A percentile compares a stretch with the other conserved stretches of the same genome.
These are phyloP conservation scores for Pseudonaja textilis DNA, from an alignment of 2,113 vertebrate genomes.

Conservation along the genomic window DNA sequence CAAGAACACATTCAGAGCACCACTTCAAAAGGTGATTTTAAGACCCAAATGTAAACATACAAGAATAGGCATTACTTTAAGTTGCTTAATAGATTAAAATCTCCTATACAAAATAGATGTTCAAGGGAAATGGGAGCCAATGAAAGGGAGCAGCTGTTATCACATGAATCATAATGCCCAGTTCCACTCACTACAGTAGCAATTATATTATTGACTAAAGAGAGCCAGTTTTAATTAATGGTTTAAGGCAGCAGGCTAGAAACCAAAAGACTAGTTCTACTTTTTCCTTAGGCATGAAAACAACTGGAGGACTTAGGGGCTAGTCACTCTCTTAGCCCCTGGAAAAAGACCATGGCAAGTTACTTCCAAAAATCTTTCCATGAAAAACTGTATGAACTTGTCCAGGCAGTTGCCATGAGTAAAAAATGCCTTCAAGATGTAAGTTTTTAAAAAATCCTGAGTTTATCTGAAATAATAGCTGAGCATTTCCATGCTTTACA, in stretches of 20 bases:
- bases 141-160: not conserved
- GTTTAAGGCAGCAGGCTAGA: not conserved
- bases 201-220: not conserved
- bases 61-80: not conserved
- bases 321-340: not conserved
- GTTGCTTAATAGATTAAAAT: not conserved
- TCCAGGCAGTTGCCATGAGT: not conserved
- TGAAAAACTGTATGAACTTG: not conserved
- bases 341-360: not conserved
- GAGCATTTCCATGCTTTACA: not conserved
- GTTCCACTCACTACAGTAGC: not conserved
- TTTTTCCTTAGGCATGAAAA: not conserved
- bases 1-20: not conserved
- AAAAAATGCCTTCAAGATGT: not conserved
- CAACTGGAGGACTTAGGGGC: not conserved
- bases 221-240: not conserved
- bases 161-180: not conserved
- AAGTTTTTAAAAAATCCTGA: not conserved
- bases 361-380: not conserved
- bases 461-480: not conserved
- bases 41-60: not conserved
- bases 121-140: not conserved
- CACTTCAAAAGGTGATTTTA: not conserved
- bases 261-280: not conserved
- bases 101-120: not conserved